Evolutionary conservation across 2,888 invertebrate species (phyloP).

Genomic region (Pterostichus niger): DNA sequence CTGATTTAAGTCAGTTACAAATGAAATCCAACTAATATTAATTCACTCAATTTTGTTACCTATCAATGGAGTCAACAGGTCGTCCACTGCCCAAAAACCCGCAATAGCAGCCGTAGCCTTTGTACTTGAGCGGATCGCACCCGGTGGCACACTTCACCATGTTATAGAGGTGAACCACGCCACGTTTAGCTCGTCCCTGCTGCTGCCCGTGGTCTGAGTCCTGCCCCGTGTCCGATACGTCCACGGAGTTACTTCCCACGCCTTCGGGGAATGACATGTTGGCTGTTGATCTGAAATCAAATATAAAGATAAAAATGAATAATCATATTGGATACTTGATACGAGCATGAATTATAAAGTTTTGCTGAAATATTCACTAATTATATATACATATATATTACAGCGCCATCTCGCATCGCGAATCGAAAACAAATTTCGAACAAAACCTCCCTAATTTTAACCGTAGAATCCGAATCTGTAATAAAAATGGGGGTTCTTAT

Average conservation of each 20-base stretch:
- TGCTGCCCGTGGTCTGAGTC: neutral
- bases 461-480: too few species aligned
- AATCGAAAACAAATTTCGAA: too few species aligned
- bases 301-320: too few species aligned
- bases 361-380: too few species aligned
- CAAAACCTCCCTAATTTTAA: too few species aligned
- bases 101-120: conserved; percentile 95
- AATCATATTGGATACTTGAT: neutral
- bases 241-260: conserved; percentile 27
- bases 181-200: conserved; percentile 82
- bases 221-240: conserved; percentile 21
- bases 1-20: too few species aligned
- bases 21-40: too few species aligned
- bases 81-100: conserved; percentile 91
- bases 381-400: too few species aligned
- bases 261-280: neutral
- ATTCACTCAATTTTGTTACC: conserved; percentile 75
- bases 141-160: conserved; percentile 93
- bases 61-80: conserved; percentile 90
- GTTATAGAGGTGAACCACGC: conserved; percentile 89
- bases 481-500: too few species aligned
- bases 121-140: conserved; percentile 90
- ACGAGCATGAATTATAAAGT: too few species aligned
- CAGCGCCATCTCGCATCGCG: too few species aligned
- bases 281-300: neutral